Conservation (phyloP, 1,140 invertebrate genomes). For the Drosophila pandora region DNA sequence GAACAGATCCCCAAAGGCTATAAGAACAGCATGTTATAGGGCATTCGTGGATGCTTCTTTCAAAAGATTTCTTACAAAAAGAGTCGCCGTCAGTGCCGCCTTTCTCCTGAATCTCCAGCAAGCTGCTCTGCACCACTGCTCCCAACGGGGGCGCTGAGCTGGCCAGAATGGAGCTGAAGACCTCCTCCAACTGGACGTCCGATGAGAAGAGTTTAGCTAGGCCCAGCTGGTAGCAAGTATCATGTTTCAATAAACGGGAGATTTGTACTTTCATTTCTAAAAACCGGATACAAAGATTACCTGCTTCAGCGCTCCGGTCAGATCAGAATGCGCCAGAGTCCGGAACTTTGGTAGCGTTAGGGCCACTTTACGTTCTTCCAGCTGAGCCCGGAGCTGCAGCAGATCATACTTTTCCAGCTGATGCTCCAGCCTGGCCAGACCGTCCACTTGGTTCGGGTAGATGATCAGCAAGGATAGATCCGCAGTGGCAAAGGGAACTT, state of each 20-base stretch:
- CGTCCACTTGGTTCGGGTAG: constrained; percentile 40
- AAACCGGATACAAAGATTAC: constrained; percentile 17
- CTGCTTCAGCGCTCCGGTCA: constrained; percentile 38
- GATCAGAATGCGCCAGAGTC: constrained; percentile 34
- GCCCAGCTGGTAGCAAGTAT: constrained; percentile 34
- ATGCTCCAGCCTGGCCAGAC: constrained; percentile 41
- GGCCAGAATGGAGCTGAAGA: constrained; percentile 55
- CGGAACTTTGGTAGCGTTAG: constrained; percentile 60
- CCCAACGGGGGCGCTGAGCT: constrained; percentile 65
- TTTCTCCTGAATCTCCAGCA: constrained; percentile 49
- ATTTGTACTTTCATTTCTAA: too few species aligned
- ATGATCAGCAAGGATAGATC: constrained; percentile 48
- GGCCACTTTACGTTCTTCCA: constrained; percentile 53
- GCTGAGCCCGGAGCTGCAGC: constrained; percentile 30
- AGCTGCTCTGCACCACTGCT: constrained; percentile 48
- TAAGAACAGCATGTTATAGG: constrained; percentile 33
- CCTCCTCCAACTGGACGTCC: constrained; percentile 48
- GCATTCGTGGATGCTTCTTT: neutral
- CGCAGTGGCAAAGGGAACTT: constrained; percentile 53
- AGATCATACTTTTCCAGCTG: constrained; percentile 41
- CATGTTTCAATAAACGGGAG: too few species aligned
- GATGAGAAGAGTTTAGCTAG: constrained; percentile 51
- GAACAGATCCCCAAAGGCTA: constrained; percentile 63
- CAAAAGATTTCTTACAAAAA: constrained; percentile 56
- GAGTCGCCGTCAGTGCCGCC: constrained; percentile 40